Percentiles rank a stretch among this genome's conserved stretches.
Evolutionary conservation across 1,140 invertebrate species (phyloP).

Genomic region (Amphibalanus amphitrite): DNA sequence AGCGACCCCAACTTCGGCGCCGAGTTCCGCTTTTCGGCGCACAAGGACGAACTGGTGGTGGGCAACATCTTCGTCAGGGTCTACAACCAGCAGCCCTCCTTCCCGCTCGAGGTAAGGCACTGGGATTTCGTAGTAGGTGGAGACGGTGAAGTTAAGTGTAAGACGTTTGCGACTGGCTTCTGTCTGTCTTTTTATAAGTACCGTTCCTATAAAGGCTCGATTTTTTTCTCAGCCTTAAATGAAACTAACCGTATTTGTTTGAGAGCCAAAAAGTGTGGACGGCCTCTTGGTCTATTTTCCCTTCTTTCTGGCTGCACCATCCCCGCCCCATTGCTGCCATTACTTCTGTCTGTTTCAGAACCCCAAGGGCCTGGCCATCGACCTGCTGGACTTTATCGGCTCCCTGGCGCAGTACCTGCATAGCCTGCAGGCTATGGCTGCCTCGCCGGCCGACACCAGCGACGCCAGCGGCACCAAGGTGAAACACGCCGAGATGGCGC

Average conservation of each 20-base stretch:
- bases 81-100: conserved; percentile 91
- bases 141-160: neutral
- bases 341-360: conserved; percentile 42
- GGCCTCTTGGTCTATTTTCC: too few species aligned
- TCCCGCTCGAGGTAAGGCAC: conserved; percentile 62
- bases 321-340: too few species aligned
- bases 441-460: conserved; percentile 30
- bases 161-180: neutral
- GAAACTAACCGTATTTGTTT: neutral
- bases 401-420: conserved; percentile 37
- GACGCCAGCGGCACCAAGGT: conserved; percentile 23
- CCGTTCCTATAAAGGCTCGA: neutral
- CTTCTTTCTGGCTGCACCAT: too few species aligned
- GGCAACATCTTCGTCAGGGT: conserved; percentile 90
- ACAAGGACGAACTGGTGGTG: conserved; percentile 70
- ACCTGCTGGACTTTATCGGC: conserved; percentile 61
- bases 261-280: too few species aligned
- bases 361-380: conserved; percentile 75
- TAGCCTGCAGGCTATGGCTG: conserved; percentile 24
- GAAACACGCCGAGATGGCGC: conserved; percentile 47
- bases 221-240: neutral
- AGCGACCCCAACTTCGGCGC: conserved; percentile 45
- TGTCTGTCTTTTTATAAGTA: conserved; percentile 3
- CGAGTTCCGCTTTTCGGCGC: conserved; percentile 58
- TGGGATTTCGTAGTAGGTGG: too few species aligned